These are phyloP conservation scores for Menura novaehollandiae DNA, from an alignment of 2,113 vertebrate species.

Conservation along the genomic window DNA sequence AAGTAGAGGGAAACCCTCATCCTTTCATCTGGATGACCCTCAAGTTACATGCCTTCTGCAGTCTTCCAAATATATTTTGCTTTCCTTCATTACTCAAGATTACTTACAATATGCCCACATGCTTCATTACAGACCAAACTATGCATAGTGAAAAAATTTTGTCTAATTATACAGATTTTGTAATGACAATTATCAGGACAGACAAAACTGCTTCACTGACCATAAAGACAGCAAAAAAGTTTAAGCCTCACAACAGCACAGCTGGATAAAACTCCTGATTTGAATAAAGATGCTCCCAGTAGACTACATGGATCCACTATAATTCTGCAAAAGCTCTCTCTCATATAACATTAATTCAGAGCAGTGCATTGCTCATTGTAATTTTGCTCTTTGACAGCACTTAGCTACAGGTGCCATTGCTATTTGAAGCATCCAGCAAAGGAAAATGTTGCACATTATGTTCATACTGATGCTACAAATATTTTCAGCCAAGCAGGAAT, in stretches of 20 bases:
- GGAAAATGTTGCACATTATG: rapidly evolving
- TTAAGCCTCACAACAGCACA: neutral
- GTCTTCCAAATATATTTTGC: neutral
- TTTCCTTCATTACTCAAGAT: neutral
- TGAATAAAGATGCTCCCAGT: neutral
- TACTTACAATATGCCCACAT: neutral
- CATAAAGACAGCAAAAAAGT: neutral
- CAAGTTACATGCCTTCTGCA: neutral
- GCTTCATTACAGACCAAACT: neutral
- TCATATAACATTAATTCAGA: neutral
- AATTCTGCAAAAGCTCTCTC: neutral
- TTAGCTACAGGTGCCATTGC: neutral
- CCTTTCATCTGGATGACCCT: neutral
- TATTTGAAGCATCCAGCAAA: neutral
- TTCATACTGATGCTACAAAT: neutral
- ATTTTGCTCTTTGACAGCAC: neutral
- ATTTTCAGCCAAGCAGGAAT: neutral
- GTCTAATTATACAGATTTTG: neutral
- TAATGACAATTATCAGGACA: neutral
- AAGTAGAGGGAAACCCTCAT: neutral
- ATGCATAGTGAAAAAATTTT: neutral
- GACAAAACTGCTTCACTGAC: neutral
- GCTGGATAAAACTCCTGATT: neutral
- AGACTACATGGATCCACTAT: neutral
- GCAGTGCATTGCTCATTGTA: too few relatives aligned